These are phyloP conservation scores for Synanthedon formicaeformis DNA, from an alignment of 2,888 invertebrate species.

Conservation along the genomic window DNA sequence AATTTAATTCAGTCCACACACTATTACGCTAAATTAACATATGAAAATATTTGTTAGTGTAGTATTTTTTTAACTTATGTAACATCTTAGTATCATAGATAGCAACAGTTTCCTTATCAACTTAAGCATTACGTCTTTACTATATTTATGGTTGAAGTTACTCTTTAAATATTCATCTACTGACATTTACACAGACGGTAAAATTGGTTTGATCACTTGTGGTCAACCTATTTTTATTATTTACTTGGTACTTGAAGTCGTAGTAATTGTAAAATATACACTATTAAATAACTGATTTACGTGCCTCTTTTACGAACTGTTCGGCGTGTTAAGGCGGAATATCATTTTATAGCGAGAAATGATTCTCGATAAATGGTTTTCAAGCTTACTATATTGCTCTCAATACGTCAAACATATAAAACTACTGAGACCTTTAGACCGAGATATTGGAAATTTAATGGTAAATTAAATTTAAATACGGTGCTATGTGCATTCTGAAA, in stretches of 20 bases:
- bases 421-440: constrained; percentile 25
- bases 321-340: constrained; percentile 22
- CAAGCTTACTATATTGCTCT: constrained; percentile 43
- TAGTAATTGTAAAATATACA: constrained; percentile 51
- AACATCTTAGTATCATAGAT: too few relatives aligned
- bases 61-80: too few relatives aligned
- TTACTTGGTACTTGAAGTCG: constrained; percentile 22
- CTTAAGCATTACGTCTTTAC: neutral
- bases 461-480: neutral
- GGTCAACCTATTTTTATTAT: constrained; percentile 22
- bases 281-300: constrained; percentile 48
- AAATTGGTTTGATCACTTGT: constrained; percentile 24
- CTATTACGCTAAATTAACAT: too few relatives aligned
- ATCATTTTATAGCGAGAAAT: constrained; percentile 37
- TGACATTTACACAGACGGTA: constrained; percentile 28
- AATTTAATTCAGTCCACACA: too few relatives aligned
- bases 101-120: neutral
- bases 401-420: constrained; percentile 34
- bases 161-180: constrained; percentile 30
- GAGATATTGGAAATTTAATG: neutral
- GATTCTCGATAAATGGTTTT: constrained; percentile 36
- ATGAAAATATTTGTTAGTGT: too few relatives aligned
- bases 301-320: constrained; percentile 18
- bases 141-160: neutral
- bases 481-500: neutral